Percentiles rank a stretch among this genome's conserved stretches.
phyloP scores from a whole-genome alignment of 1,140 invertebrate genomes.

The Tribolium castaneum region DNA sequence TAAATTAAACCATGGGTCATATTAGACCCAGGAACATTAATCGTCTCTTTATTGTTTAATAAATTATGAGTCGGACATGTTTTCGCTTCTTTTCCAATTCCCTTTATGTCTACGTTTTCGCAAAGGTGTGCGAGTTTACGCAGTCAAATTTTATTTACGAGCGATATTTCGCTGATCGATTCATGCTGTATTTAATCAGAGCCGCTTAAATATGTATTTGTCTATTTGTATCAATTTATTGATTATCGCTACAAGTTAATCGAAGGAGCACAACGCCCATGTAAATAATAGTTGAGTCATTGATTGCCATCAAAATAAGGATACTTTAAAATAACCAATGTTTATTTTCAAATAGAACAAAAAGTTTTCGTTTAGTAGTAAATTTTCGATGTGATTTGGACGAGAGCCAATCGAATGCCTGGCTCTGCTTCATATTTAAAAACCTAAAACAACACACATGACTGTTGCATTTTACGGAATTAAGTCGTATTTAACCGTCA shows the following conservation, averaged over 20 bases:
- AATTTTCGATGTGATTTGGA: conserved; percentile 20
- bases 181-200: conserved; percentile 1
- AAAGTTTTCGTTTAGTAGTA: conserved; percentile 32
- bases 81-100: neutral
- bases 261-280: neutral
- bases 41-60: conserved; percentile 33
- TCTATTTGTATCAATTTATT: conserved; percentile 14
- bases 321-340: conserved; percentile 27
- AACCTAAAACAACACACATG: neutral
- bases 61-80: conserved; percentile 16
- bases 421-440: conserved; percentile 22
- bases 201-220: neutral
- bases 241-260: conserved; percentile 10
- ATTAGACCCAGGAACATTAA: conserved; percentile 15
- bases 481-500: neutral
- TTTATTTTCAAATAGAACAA: conserved; percentile 26
- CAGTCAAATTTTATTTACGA: conserved; percentile 4
- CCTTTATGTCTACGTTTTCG: neutral
- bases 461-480: conserved; percentile 8
- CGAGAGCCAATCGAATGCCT: conserved; percentile 15
- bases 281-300: conserved; percentile 14
- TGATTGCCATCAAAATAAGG: conserved; percentile 19
- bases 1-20: conserved; percentile 45
- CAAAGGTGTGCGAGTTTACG: neutral
- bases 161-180: neutral